Evolutionary conservation across 2,113 vertebrate species (phyloP).

Genomic region (Aplodontia rufa): DNA sequence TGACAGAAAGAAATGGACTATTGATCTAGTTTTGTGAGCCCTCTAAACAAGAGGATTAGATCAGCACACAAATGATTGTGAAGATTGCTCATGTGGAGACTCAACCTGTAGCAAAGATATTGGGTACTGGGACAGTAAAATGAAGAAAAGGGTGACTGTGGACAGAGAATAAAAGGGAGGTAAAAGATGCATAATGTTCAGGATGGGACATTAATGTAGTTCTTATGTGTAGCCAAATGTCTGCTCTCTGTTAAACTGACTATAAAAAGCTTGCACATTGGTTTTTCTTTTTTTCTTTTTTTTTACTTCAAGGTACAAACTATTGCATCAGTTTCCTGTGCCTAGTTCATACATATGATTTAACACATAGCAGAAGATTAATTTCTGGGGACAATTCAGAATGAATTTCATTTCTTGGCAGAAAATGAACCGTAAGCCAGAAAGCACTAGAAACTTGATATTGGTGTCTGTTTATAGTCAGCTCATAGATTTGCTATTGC

Average conservation of each 20-base stretch:
- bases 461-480: slow-evolving; percentile 36
- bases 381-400: slow-evolving; percentile 68
- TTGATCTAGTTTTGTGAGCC: slow-evolving; percentile 60
- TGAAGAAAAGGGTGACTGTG: slow-evolving; percentile 23
- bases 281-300: slow-evolving; percentile 40
- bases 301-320: slow-evolving; percentile 60
- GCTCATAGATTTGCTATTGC: slow-evolving; percentile 31
- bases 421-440: slow-evolving; percentile 45
- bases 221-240: slow-evolving; percentile 7
- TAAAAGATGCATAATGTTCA: slow-evolving; percentile 18
- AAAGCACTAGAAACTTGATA: slow-evolving; percentile 63
- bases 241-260: slow-evolving; percentile 50
- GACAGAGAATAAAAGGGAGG: slow-evolving; percentile 3
- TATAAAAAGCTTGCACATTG: slow-evolving; percentile 48
- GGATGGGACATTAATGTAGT: slow-evolving; percentile 13
- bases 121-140: neutral
- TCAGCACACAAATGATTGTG: slow-evolving; percentile 38
- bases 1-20: slow-evolving; percentile 71
- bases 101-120: neutral
- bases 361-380: slow-evolving; percentile 74
- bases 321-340: slow-evolving; percentile 54
- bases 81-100: neutral
- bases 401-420: slow-evolving; percentile 66
- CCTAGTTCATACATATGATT: slow-evolving; percentile 66
- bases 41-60: slow-evolving; percentile 61